Evolutionary conservation across 2,888 invertebrate genomes (phyloP), one percentile per base, ranked within the genome.

Genomic region (Muscina levida): DNA sequence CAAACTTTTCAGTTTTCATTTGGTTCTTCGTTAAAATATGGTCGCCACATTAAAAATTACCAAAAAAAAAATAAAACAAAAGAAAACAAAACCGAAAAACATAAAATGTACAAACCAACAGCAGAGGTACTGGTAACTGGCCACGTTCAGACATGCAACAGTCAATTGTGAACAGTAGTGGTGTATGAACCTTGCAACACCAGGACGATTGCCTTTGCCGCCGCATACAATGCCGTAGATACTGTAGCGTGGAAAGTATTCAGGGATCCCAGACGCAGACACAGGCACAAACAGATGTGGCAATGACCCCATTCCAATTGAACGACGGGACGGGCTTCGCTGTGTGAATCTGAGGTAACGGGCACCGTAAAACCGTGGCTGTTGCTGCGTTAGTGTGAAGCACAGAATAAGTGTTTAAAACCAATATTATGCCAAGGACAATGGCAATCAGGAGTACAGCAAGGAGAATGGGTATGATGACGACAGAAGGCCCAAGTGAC

Each of bases 401-500:
- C 57, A 53, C 56, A 71, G 73, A 57, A 31, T 37, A 77, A 67
- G 46, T 42, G 62, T 77, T 81, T 65, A 68, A 66, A 74, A 42
- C 22, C 66, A 22, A 53, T 79, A 73, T 73, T 79, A 82, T 65
- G 70, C 70, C 37, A 67, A 51, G 26, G 67, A 48, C 62, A 37
- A 8, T 17, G 39, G 31, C 24, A 24, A 8, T 13, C 1, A 11
- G 46, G 2, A n/a, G 13, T 8, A 22, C 24, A 26, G 48, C 15
- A n/a, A 48, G 5, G 67, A 10, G 26, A n/a, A 46, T 13, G 37
- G 48, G 6, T 24, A 19, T 26, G 22, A 42, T n/a, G 57, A 57
- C 31, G 13, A 37, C 79, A 82, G 75, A 39, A 76, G 79, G 72
- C 72, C 77, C 81, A 81, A 68, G 77, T 79, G 79, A 76, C 70